A percentile compares a stretch with the other conserved stretches of the same genome.
phyloP scores from a whole-genome alignment of 2,113 vertebrate species.

The Gymnorhina tibicen region DNA sequence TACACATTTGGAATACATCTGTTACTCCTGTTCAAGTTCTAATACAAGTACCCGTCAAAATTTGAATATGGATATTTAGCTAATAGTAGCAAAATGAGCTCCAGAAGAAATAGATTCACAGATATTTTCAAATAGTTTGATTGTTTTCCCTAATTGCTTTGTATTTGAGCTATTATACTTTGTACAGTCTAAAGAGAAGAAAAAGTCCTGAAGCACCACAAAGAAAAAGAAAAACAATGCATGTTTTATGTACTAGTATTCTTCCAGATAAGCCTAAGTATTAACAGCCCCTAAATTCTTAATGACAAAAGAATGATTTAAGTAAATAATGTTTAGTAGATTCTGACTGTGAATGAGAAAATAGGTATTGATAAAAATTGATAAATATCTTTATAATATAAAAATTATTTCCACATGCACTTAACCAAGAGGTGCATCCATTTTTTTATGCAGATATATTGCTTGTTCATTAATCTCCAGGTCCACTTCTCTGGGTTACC shows the following conservation, averaged over 20 bases:
- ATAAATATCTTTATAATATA: neutral
- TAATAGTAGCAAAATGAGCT: neutral
- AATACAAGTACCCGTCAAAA: neutral
- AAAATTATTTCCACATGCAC: neutral
- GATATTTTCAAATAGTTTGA: neutral
- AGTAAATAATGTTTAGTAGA: neutral
- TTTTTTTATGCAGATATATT: neutral
- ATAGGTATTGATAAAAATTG: neutral
- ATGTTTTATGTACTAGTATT: neutral
- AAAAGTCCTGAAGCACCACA: neutral
- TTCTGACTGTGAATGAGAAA: neutral
- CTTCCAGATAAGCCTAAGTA: neutral
- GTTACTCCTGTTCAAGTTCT: neutral
- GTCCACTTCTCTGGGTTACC: neutral
- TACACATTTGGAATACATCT: neutral
- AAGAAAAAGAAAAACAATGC: neutral
- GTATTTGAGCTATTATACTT: neutral
- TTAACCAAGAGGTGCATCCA: neutral
- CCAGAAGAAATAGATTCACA: neutral
- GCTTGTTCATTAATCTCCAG: neutral
- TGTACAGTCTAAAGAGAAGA: neutral
- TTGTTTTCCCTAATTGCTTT: neutral
- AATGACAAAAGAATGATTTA: neutral
- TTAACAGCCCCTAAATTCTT: neutral
- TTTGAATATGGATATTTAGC: neutral